Evolutionary conservation across 2,113 vertebrate species (phyloP).

Genomic region (Myiagra hebetior): DNA sequence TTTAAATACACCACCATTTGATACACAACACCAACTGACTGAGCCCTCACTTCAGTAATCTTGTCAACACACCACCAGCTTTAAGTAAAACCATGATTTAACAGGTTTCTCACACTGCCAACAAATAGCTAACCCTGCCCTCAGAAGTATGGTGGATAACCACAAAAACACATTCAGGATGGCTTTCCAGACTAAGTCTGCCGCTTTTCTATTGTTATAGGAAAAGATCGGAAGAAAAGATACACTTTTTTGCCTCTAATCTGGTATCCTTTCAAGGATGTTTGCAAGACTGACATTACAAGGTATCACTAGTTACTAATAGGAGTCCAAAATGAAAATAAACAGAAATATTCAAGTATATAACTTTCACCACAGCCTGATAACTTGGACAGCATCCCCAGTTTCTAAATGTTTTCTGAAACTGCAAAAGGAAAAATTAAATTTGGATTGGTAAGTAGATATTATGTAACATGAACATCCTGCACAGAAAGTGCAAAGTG

Average conservation of each 20-base stretch:
- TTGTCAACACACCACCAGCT: neutral
- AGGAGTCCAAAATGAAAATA: neutral
- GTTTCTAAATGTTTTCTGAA: neutral
- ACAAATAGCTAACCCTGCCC: neutral
- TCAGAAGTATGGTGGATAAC: neutral
- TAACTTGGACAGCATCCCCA: neutral
- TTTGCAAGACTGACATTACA: neutral
- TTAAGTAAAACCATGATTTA: neutral
- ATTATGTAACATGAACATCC: neutral
- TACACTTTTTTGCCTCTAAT: neutral
- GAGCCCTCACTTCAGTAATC: neutral
- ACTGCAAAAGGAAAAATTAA: neutral
- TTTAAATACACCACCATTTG: neutral
- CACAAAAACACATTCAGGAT: neutral
- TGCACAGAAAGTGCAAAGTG: neutral
- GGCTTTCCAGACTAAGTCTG: neutral
- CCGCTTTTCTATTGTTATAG: neutral
- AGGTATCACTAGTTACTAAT: neutral
- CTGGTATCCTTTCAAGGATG: neutral
- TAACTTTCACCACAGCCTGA: neutral
- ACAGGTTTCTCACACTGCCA: neutral
- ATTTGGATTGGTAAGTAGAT: neutral
- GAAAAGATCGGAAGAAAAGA: neutral
- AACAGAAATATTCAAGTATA: fast-evolving
- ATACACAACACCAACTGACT: neutral